Conservation (phyloP, 1,140 invertebrate species). For the Thaumatotibia leucotreta region DNA sequence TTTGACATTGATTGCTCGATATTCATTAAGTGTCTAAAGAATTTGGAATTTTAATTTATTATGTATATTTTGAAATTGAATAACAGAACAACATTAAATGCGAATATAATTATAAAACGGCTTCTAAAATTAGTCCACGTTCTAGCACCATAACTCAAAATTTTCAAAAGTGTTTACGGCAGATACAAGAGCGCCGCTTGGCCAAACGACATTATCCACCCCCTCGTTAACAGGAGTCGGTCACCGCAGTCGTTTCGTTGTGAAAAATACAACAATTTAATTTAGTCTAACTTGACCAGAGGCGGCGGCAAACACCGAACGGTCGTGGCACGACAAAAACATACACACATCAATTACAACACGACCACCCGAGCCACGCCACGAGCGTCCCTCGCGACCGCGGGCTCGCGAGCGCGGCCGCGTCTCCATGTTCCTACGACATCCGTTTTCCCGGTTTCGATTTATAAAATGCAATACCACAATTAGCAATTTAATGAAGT, state of each 20-base stretch:
- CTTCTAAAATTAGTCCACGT: neutral
- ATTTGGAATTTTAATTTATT: neutral
- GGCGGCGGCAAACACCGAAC: conserved; percentile 52
- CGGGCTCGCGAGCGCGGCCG: conserved; percentile 34
- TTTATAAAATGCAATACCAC: neutral
- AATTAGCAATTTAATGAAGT: neutral
- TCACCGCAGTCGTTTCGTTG: conserved; percentile 57
- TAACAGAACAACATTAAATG: neutral
- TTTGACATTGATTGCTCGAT: neutral
- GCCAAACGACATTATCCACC: conserved; percentile 57
- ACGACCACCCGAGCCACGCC: conserved; percentile 11
- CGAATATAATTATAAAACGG: neutral
- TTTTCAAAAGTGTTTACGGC: conserved; percentile 34
- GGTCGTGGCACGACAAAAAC: conserved; percentile 49
- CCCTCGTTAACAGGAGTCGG: conserved; percentile 52
- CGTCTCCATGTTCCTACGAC: neutral
- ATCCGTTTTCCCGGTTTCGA: neutral
- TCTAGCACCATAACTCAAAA: conserved; percentile 21
- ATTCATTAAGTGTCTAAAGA: neutral
- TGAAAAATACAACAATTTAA: conserved; percentile 73
- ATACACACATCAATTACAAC: conserved; percentile 66
- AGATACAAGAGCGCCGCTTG: conserved; percentile 14
- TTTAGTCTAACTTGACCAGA: conserved; percentile 63
- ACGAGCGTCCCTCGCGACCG: conserved; percentile 30
- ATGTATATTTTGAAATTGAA: neutral